Conservation (phyloP, 1,140 invertebrate species). For the Heterodera carotae region DNA sequence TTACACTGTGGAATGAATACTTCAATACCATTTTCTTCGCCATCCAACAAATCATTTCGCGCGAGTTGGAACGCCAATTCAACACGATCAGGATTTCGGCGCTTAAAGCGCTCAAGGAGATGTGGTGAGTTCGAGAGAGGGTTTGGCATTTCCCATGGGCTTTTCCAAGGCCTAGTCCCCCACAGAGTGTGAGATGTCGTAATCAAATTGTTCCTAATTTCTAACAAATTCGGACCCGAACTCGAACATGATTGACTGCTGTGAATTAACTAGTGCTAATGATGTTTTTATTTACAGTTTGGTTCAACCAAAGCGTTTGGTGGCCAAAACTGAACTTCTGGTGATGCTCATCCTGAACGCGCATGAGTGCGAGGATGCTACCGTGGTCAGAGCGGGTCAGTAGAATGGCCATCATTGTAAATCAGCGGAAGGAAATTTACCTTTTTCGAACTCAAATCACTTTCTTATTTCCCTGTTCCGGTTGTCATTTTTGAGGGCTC, state of each 20-base stretch:
- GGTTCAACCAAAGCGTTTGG: constrained; percentile 77
- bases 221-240: no score
- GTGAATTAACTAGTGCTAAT: no score
- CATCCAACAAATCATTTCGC: constrained; percentile 74
- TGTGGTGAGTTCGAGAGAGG: constrained; percentile 26
- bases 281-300: constrained; percentile 41
- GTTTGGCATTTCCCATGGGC: neutral
- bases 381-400: constrained; percentile 69
- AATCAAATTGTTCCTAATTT: no score
- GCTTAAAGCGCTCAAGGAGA: constrained; percentile 46
- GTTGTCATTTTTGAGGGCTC: no score
- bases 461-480: no score
- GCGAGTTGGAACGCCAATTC: constrained; percentile 66
- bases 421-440: no score
- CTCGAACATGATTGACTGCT: no score
- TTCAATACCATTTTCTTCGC: constrained; percentile 76
- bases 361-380: constrained; percentile 77
- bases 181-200: no score
- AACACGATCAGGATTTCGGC: constrained; percentile 17
- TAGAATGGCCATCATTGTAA: no score
- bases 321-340: constrained; percentile 82
- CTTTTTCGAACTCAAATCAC: no score
- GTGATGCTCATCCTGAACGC: constrained; percentile 82
- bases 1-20: constrained; percentile 70
- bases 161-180: no score